phyloP scores from a whole-genome alignment of 1,140 invertebrate species.

The Caerostris extrusa region DNA sequence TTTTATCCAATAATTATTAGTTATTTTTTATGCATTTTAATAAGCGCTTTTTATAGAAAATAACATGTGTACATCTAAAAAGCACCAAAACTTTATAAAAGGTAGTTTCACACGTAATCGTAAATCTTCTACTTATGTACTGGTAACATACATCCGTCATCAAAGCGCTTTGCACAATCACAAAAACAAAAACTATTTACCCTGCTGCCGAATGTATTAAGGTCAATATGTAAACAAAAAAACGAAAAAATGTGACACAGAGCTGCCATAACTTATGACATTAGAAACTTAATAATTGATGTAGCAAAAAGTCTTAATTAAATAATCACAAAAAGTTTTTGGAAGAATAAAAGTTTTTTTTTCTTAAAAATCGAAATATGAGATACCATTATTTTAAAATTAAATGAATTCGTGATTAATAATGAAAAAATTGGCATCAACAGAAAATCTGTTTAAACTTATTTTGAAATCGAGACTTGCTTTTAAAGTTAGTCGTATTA shows the following conservation, averaged over 20 bases:
- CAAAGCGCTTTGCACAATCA: background rate
- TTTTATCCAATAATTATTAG: too few relatives aligned
- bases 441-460: too few relatives aligned
- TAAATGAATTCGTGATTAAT: too few relatives aligned
- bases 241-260: background rate
- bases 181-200: background rate
- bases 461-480: too few relatives aligned
- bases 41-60: background rate
- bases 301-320: too few relatives aligned
- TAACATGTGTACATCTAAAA: background rate
- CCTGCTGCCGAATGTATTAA: conserved; percentile 13
- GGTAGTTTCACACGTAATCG: conserved; percentile 27
- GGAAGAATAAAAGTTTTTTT: too few relatives aligned
- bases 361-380: too few relatives aligned
- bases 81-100: background rate
- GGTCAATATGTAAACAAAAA: conserved; percentile 13
- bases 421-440: too few relatives aligned
- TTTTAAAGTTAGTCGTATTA: too few relatives aligned
- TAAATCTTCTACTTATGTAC: conserved; percentile 45
- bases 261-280: background rate
- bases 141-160: conserved; percentile 53
- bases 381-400: too few relatives aligned
- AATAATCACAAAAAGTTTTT: too few relatives aligned
- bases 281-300: background rate
- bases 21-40: too few relatives aligned